Evolutionary conservation across 2,888 invertebrate species (phyloP), one percentile per base, ranked within the genome.

Genomic region (Molanna angustata): DNA sequence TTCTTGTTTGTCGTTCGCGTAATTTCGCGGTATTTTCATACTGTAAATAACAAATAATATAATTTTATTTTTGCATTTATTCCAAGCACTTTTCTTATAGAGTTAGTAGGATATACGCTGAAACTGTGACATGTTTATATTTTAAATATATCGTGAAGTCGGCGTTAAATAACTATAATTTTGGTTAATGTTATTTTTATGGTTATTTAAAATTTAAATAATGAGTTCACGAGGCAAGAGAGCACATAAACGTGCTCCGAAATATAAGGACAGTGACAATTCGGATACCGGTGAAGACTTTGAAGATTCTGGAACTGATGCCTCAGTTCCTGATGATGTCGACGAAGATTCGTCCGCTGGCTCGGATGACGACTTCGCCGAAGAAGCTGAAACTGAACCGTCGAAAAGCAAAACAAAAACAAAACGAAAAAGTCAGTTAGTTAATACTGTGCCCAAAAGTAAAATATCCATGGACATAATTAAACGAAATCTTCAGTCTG

Each of bases 251-350:
- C 72, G 1, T 68, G 72, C 4, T 74, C 73, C 56, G 71, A 73
- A 67, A 40, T 54, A 54, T 21, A 54, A 54, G 13, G 70, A 75
- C 60, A 73, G 73, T 43, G 66, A 67, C 27, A 67, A 69, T 16
- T 73, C 72, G 57, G 74, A 72, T 32, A 45, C 32, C 1, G 68
- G 64, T 27, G 69, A 69, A 57, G 75, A 76, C 62, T 77, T 73
- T 51, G 74, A 73, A 61, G 77, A 76, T 65, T 76, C 77, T 1
- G 76, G 76, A n/a, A 76, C 76, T 1, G 77, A 77, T 4, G 77
- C 74, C 0, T 66, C 72, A 50, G 70, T 76, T 60, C 67, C 73
- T 43, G 70, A 69, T 33, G 65, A 64, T 39, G 67, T 68, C 42
- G 70, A 68, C 32, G 71, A 69, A 44, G 71, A 69, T 31, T 70